Evolutionary conservation across 2,797 vertebrate genomes (phyloP).

Genomic region (Astyanax mexicanus): DNA sequence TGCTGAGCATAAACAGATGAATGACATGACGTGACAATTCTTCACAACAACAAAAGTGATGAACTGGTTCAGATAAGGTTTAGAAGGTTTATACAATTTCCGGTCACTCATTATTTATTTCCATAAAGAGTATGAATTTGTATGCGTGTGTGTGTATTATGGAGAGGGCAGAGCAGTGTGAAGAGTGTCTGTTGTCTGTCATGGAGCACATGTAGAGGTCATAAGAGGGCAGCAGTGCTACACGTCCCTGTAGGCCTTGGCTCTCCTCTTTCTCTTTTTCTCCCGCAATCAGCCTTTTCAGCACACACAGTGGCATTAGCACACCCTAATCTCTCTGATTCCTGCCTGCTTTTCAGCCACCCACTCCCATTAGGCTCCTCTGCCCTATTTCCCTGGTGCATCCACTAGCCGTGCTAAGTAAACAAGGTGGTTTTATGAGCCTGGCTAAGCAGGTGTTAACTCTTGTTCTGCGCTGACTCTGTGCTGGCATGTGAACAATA

Average conservation of each 20-base stretch:
- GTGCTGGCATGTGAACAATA: constrained; percentile 65
- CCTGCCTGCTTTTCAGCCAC: constrained; percentile 59
- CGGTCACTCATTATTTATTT: not conserved
- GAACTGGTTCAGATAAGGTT: not conserved
- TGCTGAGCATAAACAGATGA: not conserved
- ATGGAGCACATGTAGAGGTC: constrained; percentile 46
- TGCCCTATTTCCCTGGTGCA: constrained; percentile 56
- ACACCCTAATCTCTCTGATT: constrained; percentile 62
- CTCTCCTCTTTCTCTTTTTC: constrained; percentile 54
- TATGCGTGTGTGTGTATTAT: not conserved
- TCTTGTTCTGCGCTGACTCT: constrained; percentile 64
- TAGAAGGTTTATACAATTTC: not conserved
- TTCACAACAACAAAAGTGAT: not conserved
- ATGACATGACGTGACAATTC: not conserved
- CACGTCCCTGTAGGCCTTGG: constrained; percentile 57
- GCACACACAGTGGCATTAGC: constrained; percentile 60
- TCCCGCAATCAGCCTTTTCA: constrained; percentile 59
- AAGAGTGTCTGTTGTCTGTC: constrained; percentile 29
- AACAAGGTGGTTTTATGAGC: constrained; percentile 62
- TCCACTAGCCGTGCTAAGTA: constrained; percentile 62
- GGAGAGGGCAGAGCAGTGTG: constrained; percentile 15
- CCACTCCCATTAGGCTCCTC: constrained; percentile 63
- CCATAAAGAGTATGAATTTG: not conserved
- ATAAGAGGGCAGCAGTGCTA: constrained; percentile 60
- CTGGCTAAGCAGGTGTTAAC: constrained; percentile 67